These are phyloP conservation scores for Emys orbicularis DNA, from an alignment of 2,797 vertebrate species.

Conservation along the genomic window DNA sequence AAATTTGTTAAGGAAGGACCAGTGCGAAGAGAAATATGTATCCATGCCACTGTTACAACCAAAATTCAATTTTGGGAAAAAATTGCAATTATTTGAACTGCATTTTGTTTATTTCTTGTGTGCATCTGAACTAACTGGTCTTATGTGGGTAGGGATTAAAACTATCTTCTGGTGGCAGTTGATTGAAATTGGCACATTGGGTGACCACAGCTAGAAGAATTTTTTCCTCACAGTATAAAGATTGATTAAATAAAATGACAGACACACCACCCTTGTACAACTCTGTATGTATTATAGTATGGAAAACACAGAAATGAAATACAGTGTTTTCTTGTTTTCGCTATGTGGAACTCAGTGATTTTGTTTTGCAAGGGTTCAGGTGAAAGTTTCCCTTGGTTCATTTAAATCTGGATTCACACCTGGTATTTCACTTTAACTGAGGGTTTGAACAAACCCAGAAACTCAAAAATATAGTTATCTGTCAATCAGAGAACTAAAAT, in stretches of 20 bases:
- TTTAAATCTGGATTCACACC: not conserved
- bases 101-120: not conserved
- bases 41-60: not conserved
- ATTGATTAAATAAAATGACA: conserved; percentile 14
- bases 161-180: not conserved
- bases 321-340: not conserved
- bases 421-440: not conserved
- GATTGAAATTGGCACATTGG: not conserved
- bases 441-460: not conserved
- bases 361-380: not conserved
- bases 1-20: not conserved
- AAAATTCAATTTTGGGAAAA: not conserved
- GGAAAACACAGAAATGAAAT: conserved; percentile 1
- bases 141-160: not conserved
- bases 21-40: not conserved
- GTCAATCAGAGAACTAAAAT: not conserved
- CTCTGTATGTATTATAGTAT: not conserved
- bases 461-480: not conserved
- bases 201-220: not conserved
- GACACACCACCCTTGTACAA: not conserved
- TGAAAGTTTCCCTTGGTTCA: not conserved
- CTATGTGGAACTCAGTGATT: not conserved
- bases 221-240: not conserved
- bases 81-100: not conserved
- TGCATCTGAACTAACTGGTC: not conserved